Conservation (phyloP, 2,113 vertebrate genomes). For the Perca flavescens region DNA sequence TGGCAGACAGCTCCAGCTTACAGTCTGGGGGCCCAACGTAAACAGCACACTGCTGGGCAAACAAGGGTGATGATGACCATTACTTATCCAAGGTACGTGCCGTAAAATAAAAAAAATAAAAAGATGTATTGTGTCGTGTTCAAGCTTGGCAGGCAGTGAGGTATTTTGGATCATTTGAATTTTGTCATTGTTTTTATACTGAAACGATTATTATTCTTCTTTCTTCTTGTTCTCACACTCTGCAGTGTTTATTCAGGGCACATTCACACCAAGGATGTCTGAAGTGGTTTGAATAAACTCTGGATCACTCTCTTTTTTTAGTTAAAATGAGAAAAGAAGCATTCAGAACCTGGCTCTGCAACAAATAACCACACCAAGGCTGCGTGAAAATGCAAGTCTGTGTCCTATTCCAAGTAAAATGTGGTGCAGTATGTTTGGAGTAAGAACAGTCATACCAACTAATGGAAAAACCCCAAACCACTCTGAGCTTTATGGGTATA, state of each 20-base stretch:
- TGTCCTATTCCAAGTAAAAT: slow-evolving; percentile 18
- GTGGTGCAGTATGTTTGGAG: slow-evolving; percentile 41
- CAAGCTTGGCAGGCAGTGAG: neutral
- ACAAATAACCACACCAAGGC: slow-evolving; percentile 34
- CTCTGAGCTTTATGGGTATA: slow-evolving; percentile 45
- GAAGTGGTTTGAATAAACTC: slow-evolving; percentile 29
- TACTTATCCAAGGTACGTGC: slow-evolving; percentile 43
- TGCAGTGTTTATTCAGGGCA: slow-evolving; percentile 19
- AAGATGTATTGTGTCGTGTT: neutral
- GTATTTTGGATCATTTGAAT: slow-evolving; percentile 21
- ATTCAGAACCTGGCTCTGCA: slow-evolving; percentile 34
- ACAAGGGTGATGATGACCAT: slow-evolving; percentile 67
- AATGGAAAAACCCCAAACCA: slow-evolving; percentile 43
- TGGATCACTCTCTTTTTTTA: slow-evolving; percentile 10
- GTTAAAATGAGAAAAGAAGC: slow-evolving; percentile 44
- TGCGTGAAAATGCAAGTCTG: slow-evolving; percentile 19
- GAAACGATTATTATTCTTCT: neutral
- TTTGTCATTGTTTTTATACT: neutral
- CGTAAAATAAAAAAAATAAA: slow-evolving; percentile 8
- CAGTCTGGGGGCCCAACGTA: slow-evolving; percentile 61
- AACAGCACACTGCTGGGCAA: slow-evolving; percentile 66
- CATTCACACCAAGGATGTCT: slow-evolving; percentile 3
- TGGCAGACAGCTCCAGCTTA: slow-evolving; percentile 63
- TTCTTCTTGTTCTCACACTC: slow-evolving; percentile 10
- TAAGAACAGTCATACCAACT: slow-evolving; percentile 29